phyloP scores from a whole-genome alignment of 1,140 invertebrate species.

The Lordiphosa collinella region DNA sequence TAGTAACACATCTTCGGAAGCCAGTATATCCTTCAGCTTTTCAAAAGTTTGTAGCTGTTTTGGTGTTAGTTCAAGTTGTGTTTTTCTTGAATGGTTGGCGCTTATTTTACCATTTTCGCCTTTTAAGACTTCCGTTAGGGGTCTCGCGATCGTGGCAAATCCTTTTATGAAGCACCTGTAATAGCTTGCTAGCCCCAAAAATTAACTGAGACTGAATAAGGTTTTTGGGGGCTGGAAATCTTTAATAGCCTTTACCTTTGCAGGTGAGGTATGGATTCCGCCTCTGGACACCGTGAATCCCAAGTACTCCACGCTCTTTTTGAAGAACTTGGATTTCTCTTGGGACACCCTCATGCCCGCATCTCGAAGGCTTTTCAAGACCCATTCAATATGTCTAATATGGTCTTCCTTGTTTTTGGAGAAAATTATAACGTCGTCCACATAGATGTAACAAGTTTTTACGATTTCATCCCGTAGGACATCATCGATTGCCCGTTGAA shows the following conservation, averaged over 20 bases:
- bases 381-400: neutral
- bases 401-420: neutral
- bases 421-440: neutral
- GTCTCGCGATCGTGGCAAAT: neutral
- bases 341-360: constrained; percentile 1
- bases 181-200: no score
- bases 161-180: no score
- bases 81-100: neutral
- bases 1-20: constrained; percentile 22
- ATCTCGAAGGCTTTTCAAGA: neutral
- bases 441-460: neutral
- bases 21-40: constrained; percentile 19
- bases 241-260: neutral
- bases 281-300: neutral
- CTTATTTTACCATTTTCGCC: neutral
- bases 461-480: neutral
- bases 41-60: constrained; percentile 6
- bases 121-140: constrained; percentile 1
- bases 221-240: neutral
- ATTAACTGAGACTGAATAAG: neutral
- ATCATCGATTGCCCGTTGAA: neutral
- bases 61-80: no score
- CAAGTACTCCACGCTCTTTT: constrained; percentile 10
- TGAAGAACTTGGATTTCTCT: constrained; percentile 4
- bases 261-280: neutral